These are phyloP conservation scores for Sorex fumeus DNA, from an alignment of 2,113 vertebrate species.

Conservation along the genomic window DNA sequence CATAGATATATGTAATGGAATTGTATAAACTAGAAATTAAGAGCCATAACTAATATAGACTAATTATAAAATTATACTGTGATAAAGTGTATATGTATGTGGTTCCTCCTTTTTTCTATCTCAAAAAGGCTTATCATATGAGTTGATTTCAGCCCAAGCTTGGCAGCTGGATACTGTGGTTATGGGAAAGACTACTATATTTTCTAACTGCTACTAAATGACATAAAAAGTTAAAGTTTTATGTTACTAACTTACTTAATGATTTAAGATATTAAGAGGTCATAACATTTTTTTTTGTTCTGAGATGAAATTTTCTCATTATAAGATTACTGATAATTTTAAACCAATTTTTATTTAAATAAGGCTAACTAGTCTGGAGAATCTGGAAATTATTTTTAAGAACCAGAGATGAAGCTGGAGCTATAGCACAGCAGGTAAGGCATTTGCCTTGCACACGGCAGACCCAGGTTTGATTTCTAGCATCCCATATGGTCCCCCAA, in stretches of 20 bases:
- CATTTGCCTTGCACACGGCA: no score
- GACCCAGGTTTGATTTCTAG: no score
- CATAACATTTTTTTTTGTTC: constrained; percentile 51
- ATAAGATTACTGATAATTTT: constrained; percentile 37
- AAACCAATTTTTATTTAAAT: constrained; percentile 59
- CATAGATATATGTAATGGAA: no score
- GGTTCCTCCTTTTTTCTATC: not conserved
- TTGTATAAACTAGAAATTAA: not conserved
- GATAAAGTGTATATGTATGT: not conserved
- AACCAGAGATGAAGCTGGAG: not conserved
- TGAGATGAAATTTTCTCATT: constrained; percentile 16
- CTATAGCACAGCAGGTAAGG: no score
- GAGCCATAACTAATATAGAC: not conserved
- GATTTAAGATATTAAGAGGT: constrained; percentile 26
- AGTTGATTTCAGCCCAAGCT: not conserved
- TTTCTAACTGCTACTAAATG: constrained; percentile 3
- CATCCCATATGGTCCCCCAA: no score
- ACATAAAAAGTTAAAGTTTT: constrained; percentile 15
- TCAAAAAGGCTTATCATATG: not conserved
- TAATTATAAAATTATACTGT: not conserved
- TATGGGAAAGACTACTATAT: not conserved
- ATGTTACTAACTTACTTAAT: constrained; percentile 10
- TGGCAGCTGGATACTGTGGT: not conserved
- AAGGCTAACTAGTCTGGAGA: constrained; percentile 55
- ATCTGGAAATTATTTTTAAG: not conserved